Evolutionary conservation across 2,797 vertebrate genomes (phyloP), one percentile per base, ranked within the genome.

Genomic region (Coccyzus lansbergi): DNA sequence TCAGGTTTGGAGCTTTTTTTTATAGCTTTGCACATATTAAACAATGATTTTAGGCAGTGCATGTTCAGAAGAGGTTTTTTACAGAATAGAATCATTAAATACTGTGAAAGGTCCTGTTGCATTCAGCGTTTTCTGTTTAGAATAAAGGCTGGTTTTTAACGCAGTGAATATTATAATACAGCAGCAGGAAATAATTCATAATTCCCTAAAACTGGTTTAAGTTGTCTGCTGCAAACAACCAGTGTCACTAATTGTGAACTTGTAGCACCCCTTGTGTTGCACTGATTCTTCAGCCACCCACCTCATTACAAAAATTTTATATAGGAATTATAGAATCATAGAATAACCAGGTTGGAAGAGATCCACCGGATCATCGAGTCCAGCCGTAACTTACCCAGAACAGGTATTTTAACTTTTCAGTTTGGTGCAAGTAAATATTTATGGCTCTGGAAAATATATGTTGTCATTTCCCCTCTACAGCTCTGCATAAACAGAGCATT

Each of bases 381-480:
- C n/a, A n/a, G n/a, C n/a, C 42, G 42, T 64, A 86, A 93, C 56
- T 63, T 84, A 76, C 72, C 70, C 63, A 12, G 77, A 93, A 51
- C 16, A 77, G 31, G 29, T 82, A 92, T 77, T 92, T 62, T 42
- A 91, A 65, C 91, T 88, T 90, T 89, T 87, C 69, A 49, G 56
- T 93, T 95, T 68, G 78, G 33, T 69, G 63, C 74, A 86, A 40
- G 81, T 92, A 95, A 97, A 93, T 92, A 95, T 84, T 96, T 96
- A 86, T 92, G 65, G 59, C 51, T 86, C 92, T 92, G 81, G 86
- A 88, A 97, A 93, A 94, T 53, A 48, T 42, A 74, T 56, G 20
- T 81, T 96, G 95, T 95, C 96, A 94, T 93, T 94, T 97, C 82
- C 92, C 49, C 94, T 90, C 92, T 64, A 48, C 75, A 91, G 62